phyloP scores from a whole-genome alignment of 2,113 vertebrate species.

The Nematolebias whitei region DNA sequence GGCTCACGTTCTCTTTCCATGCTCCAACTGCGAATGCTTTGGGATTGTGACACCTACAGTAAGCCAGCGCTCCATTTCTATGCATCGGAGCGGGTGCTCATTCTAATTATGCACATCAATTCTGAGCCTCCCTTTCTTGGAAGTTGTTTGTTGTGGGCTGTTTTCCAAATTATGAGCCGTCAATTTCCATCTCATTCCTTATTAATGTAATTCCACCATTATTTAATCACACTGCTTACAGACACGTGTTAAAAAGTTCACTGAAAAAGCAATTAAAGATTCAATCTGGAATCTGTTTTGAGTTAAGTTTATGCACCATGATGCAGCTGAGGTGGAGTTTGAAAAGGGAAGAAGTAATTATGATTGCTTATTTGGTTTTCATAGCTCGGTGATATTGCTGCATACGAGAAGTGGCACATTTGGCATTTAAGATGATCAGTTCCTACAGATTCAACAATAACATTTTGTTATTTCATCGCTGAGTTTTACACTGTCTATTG shows the following conservation, averaged over 20 bases:
- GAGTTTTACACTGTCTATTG: conserved; percentile 15
- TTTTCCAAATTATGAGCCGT: conserved; percentile 69
- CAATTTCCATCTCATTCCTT: conserved; percentile 82
- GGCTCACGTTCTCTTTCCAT: conserved; percentile 10
- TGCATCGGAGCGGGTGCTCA: conserved; percentile 11
- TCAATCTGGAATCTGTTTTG: conserved; percentile 59
- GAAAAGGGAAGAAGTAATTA: conserved; percentile 49
- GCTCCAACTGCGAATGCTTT: conserved; percentile 14
- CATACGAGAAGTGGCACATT: conserved; percentile 45
- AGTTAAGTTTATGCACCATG: conserved; percentile 62
- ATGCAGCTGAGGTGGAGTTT: conserved; percentile 35
- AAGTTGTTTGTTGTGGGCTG: conserved; percentile 73
- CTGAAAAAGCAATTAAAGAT: conserved; percentile 79
- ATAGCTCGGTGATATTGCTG: conserved; percentile 39
- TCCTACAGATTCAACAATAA: conserved; percentile 1
- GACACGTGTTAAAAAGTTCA: conserved; percentile 78
- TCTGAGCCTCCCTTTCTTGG: conserved; percentile 43
- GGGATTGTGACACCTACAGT: conserved; percentile 33
- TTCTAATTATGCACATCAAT: conserved; percentile 71
- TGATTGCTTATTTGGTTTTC: conserved; percentile 50
- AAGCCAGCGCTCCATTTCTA: conserved; percentile 6
- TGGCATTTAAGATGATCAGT: conserved; percentile 45
- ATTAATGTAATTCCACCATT: conserved; percentile 82
- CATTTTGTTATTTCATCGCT: conserved; percentile 34
- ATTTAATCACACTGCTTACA: conserved; percentile 82